Base-by-base conservation (phyloP, 1,140 invertebrate species). In the Leguminivora glycinivorella region DNA sequence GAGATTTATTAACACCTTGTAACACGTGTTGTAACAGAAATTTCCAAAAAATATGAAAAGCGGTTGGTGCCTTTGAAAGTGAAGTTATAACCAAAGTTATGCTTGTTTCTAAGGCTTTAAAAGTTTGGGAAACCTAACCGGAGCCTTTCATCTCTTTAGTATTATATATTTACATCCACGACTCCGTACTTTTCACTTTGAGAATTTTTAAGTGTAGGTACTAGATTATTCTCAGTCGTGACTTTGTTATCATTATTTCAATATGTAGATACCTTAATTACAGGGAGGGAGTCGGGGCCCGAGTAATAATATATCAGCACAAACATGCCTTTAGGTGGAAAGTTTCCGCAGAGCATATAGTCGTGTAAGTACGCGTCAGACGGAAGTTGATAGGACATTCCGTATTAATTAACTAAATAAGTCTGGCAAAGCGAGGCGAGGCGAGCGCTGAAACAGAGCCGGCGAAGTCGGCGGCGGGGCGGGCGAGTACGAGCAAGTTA, bases 381-480 rank as follows among this genome's bases (percentile, higher is more conserved):
- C 82, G 81, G 72, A 80, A 88, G 78, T 85, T 84, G 82, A 88
- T 86, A 89, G 88, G 87, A 85, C 89, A 91, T 91, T 89, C 87
- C 85, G 84, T 89, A 91, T 89, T 91, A 91, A 91, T 91, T 89
- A 91, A 89, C 85, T 91, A 89, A 89, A 89, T 89, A 91, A 89
- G 85, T 84, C 85, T 83, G 79, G 76, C 79, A 85, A 87, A 89
- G 87, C 83, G 78, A 73, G 85, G 87, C 83, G 78, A 73, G 85
- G 83, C 77, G 77, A 79, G 79, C 79, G 83, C 79, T 78, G 83
- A 83, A 84, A 85, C 86, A 85, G 56, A 25, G 76, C 74, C 74
- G 69, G 31, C 67, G 67, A 47, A 63, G 69, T 58, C 52, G 72
- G 70, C 76, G 77, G 72, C 74, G 77, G 76, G 77, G 72, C 74